Evolutionary conservation across 2,113 vertebrate genomes (phyloP), one percentile per base, ranked within the genome.

Genomic region (Panthera tigris): DNA sequence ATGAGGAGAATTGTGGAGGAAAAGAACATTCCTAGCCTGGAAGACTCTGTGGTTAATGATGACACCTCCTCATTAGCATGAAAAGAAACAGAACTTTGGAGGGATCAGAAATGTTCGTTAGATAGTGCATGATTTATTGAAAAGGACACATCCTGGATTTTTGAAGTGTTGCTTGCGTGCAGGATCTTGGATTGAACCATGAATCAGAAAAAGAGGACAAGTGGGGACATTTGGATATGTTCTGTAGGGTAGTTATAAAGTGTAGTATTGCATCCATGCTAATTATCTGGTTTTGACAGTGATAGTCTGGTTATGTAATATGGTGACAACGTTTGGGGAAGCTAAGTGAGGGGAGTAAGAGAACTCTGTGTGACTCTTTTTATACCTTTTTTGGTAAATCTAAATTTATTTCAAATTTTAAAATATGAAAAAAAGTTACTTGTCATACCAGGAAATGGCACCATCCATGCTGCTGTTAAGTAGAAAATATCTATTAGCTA

Each of bases 391-490:
- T 71, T 66, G 45, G 39, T 74, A 65, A 80, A 36, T 81, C 85
- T 89, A 76, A 94, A 71, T 82, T 81, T 36, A 88, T 82, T 97
- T 97, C 11, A 73, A 74, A n/a, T 94, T 87, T 18, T 33, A 73
- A 57, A 71, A 66, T 81, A 78, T 6, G 48, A 96, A 80, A 45
- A 55, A 89, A 36, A n/a, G 23, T 66, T 65, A 8, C 57, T 39
- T 48, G 7, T 65, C 25, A 6, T 68, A 66, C 50, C 84, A 57
- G 61, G 52, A 85, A 50, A 23, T 65, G 27, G 12, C 33, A n/a
- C 65, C 27, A 16, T 19, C 5, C 13, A 15, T 15, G 15, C 6
- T 84, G 39, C 21, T 73, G 79, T 66, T 52, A 66, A 84, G 25
- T 27, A 90, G 50, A 95, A 71, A 68, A n/a, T 66, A 14, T 80